A percentile compares a stretch with the other conserved stretches of the same genome.
Conservation (phyloP, 2,888 invertebrate species). For the Drosophila monieri region DNA sequence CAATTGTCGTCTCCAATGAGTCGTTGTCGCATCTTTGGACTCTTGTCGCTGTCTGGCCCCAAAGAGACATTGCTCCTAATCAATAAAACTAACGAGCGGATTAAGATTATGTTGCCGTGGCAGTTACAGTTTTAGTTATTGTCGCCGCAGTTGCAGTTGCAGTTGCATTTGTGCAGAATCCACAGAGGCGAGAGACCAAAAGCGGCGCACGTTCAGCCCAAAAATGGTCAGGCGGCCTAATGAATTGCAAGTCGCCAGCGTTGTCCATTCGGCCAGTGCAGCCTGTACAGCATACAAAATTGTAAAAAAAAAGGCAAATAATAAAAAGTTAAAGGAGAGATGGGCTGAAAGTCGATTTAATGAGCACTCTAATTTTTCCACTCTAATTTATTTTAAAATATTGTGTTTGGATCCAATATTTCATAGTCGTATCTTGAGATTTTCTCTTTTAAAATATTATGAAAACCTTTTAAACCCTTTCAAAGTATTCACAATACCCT, state of each 20-base stretch:
- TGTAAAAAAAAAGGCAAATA: constrained; percentile 41
- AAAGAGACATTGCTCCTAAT: constrained; percentile 69
- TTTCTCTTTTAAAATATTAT: neutral
- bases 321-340: neutral
- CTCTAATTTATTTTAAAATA: too few relatives aligned
- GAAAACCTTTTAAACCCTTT: neutral
- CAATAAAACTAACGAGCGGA: constrained; percentile 80
- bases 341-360: neutral
- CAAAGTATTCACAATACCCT: constrained; percentile 3
- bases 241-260: constrained; percentile 68
- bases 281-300: constrained; percentile 60
- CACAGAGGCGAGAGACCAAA: constrained; percentile 57
- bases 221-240: constrained; percentile 73
- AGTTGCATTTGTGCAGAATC: constrained; percentile 17
- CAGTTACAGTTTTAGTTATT: constrained; percentile 37
- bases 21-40: constrained; percentile 49
- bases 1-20: constrained; percentile 81
- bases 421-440: too few relatives aligned
- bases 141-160: constrained; percentile 17
- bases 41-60: constrained; percentile 45
- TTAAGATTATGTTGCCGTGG: constrained; percentile 72
- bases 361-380: neutral
- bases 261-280: constrained; percentile 21
- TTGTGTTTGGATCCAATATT: too few relatives aligned
- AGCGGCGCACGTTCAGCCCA: constrained; percentile 79